These are phyloP conservation scores for Smithornis capensis DNA, from an alignment of 2,113 vertebrate species.

Conservation along the genomic window DNA sequence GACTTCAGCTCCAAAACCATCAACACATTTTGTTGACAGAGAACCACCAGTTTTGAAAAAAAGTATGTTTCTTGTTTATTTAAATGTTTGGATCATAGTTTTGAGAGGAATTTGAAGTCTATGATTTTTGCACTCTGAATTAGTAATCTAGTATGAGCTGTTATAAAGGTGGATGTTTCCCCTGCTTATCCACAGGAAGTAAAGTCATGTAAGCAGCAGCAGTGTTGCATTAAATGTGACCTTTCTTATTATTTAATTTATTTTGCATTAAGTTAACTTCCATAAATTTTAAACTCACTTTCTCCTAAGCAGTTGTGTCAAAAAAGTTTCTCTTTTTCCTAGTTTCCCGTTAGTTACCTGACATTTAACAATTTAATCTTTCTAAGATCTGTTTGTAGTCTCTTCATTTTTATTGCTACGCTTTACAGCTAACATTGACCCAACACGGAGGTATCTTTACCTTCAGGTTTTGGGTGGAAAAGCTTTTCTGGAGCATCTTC, in stretches of 20 bases:
- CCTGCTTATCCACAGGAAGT: not conserved
- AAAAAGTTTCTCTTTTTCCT: not conserved
- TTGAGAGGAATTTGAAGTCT: not conserved
- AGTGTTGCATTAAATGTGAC: not conserved
- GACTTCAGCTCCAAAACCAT: conserved; percentile 75
- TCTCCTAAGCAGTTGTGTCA: not conserved
- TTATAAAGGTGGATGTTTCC: not conserved
- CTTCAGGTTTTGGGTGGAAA: conserved; percentile 95
- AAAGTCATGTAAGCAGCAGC: not conserved
- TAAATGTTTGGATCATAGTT: not conserved
- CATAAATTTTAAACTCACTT: not conserved
- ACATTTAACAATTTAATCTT: conserved; percentile 22
- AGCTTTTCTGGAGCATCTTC: conserved; percentile 96
- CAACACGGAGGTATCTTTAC: conserved; percentile 90
- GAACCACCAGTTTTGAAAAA: conserved; percentile 77
- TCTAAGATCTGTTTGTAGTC: conserved; percentile 51
- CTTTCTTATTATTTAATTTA: not conserved
- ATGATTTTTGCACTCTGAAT: not conserved
- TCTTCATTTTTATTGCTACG: conserved; percentile 74
- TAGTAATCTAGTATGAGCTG: not conserved
- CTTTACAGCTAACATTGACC: conserved; percentile 88
- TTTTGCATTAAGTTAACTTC: not conserved
- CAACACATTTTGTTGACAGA: conserved; percentile 76
- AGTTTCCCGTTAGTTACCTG: not conserved
- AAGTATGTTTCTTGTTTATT: conserved; percentile 76